Conservation (phyloP, 2,113 vertebrate species). For the Cromileptes altivelis region DNA sequence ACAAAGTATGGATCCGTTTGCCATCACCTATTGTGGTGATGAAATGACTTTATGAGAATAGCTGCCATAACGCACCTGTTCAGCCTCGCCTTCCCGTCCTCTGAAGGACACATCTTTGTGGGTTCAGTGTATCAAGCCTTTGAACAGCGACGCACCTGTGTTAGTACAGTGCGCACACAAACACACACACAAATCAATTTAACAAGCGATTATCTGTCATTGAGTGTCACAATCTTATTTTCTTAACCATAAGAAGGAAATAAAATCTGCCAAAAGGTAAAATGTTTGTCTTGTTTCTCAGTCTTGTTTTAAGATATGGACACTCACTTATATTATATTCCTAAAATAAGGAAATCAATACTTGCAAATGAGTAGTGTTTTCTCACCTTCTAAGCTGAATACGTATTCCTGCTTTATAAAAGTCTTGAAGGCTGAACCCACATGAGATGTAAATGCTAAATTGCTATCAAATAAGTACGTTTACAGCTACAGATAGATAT, state of each 20-base stretch:
- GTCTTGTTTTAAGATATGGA: too few relatives aligned
- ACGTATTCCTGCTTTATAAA: background rate
- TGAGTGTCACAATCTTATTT: background rate
- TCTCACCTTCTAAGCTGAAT: background rate
- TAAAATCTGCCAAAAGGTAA: background rate
- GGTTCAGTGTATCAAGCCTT: background rate
- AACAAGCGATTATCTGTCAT: background rate
- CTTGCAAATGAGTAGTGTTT: background rate
- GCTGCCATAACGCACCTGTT: background rate
- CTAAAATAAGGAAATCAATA: background rate
- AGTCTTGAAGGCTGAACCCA: background rate
- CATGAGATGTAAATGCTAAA: background rate
- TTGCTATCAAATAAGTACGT: background rate
- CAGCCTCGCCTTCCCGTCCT: background rate
- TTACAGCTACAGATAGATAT: background rate
- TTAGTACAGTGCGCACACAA: background rate
- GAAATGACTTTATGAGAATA: slow-evolving; percentile 2
- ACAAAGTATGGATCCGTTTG: too few relatives aligned
- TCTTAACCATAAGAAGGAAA: background rate
- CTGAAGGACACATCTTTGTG: slow-evolving; percentile 32
- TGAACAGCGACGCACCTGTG: background rate
- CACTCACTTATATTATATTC: background rate
- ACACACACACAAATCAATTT: background rate
- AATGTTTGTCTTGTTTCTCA: background rate
- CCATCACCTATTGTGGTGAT: background rate